Evolutionary conservation across 30 jellyfish, hydroid and myxozoan species (phyloP).

Genomic region (Phacellophora camtschatica): DNA sequence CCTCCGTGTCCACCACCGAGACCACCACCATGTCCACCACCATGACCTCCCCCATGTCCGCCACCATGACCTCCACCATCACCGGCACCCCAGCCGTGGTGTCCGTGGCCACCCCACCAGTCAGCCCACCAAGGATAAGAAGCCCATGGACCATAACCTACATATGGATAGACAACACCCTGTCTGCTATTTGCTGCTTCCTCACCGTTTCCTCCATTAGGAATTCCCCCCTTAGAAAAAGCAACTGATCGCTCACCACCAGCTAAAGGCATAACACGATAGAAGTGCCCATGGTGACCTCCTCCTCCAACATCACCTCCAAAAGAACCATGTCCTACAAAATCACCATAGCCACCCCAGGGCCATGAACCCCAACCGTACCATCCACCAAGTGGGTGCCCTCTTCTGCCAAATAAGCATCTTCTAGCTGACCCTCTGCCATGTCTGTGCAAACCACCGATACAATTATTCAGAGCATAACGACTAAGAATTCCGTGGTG

Average conservation of each 20-base stretch:
- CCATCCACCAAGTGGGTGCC: slow-evolving; percentile 92
- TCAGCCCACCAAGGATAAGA: slow-evolving; percentile 99
- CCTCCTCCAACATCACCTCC: slow-evolving; percentile 70
- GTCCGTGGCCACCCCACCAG: slow-evolving; percentile 99
- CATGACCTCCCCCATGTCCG: slow-evolving; percentile 37
- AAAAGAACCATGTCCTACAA: slow-evolving; percentile 78
- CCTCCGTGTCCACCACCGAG: slow-evolving; percentile 54
- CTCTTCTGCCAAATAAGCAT: slow-evolving; percentile 54
- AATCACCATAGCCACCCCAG: slow-evolving; percentile 94
- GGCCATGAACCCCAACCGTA: slow-evolving; percentile 99
- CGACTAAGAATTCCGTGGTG: slow-evolving; percentile 64
- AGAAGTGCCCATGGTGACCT: slow-evolving; percentile 49
- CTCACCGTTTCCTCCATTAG: slow-evolving; percentile 35
- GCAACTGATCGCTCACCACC: slow-evolving; percentile 5
- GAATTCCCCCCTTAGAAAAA: slow-evolving; percentile 53
- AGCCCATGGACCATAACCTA: slow-evolving; percentile 99
- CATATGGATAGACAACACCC: slow-evolving; percentile 94
- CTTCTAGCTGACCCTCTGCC: slow-evolving; percentile 29
- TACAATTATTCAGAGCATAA: slow-evolving; percentile 36
- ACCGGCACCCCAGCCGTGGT: slow-evolving; percentile 98
- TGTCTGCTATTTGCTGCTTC: slow-evolving; percentile 71
- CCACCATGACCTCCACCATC: slow-evolving; percentile 60
- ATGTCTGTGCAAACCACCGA: slow-evolving; percentile 57
- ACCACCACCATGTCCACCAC: slow-evolving; percentile 59
- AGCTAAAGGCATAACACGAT: slow-evolving; percentile 2